These are phyloP conservation scores for Melinaea marsaeus DNA, from an alignment of 2,888 invertebrate genomes.

Conservation along the genomic window DNA sequence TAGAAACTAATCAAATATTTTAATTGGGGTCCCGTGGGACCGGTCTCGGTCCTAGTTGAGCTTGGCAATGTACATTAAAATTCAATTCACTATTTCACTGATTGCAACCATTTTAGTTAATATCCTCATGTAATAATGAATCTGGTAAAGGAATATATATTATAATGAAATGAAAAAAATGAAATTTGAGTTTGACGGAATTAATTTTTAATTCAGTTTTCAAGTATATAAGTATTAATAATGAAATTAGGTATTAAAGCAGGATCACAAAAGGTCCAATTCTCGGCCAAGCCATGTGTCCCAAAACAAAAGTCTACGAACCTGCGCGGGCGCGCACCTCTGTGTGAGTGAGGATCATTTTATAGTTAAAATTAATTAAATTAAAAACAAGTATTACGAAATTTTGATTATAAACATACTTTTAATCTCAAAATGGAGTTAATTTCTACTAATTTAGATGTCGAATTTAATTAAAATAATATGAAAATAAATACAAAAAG, in stretches of 20 bases:
- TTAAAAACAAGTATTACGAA: neutral
- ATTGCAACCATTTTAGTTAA: conserved; percentile 7
- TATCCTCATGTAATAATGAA: neutral
- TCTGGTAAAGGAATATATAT: too few species aligned
- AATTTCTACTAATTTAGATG: too few species aligned
- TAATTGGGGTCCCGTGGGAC: conserved; percentile 10
- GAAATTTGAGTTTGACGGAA: too few species aligned
- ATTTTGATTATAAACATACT: neutral
- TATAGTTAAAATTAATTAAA: conserved; percentile 17
- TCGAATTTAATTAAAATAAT: too few species aligned
- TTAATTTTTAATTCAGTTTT: too few species aligned
- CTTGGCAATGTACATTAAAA: conserved; percentile 14
- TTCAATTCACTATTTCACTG: conserved; percentile 8
- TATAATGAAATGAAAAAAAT: too few species aligned
- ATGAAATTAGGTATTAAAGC: too few species aligned
- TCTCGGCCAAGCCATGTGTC: conserved; percentile 47
- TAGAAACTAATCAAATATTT: conserved; percentile 11
- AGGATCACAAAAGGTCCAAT: conserved; percentile 42
- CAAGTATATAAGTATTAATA: too few species aligned
- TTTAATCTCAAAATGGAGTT: neutral
- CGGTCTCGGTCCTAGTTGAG: conserved; percentile 16
- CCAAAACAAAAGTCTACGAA: conserved; percentile 57
- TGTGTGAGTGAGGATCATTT: conserved; percentile 35
- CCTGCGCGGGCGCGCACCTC: conserved; percentile 44
- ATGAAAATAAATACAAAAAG: too few species aligned